A percentile compares a stretch with the other conserved stretches of the same genome.
Conservation (phyloP, 1,140 invertebrate genomes). For the Chymomyza costata region DNA sequence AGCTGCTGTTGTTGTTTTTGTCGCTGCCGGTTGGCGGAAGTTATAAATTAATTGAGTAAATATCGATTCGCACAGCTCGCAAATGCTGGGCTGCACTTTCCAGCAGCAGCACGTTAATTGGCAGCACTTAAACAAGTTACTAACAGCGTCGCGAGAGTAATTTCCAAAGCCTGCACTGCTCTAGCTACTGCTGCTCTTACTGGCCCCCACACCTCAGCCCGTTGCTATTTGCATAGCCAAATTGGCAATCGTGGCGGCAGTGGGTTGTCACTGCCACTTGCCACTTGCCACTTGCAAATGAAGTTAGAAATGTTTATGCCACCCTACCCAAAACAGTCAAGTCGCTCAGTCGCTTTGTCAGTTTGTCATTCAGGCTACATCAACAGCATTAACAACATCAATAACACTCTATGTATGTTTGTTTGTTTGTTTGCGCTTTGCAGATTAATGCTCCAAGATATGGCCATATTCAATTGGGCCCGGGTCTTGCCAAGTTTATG, state of each 20-base stretch:
- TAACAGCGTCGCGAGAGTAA: conserved; percentile 16
- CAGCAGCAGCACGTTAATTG: conserved; percentile 43
- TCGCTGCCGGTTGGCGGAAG: conserved; percentile 51
- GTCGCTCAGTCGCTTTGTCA: no score
- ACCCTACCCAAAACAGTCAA: no score
- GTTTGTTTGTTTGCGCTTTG: no score
- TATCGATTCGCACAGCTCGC: conserved; percentile 54
- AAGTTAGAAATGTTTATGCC: conserved; percentile 34
- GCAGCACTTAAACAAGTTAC: conserved; percentile 49
- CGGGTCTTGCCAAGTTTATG: conserved; percentile 47
- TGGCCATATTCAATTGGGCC: conserved; percentile 52
- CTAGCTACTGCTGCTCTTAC: conserved; percentile 19
- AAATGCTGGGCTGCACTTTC: conserved; percentile 20
- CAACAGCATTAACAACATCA: no score
- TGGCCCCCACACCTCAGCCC: conserved; percentile 1
- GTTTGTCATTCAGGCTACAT: no score
- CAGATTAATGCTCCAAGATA: conserved; percentile 67
- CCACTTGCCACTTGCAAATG: conserved; percentile 9
- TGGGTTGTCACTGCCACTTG: conserved; percentile 1
- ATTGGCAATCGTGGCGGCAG: conserved; percentile 32
- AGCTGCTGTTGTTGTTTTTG: conserved; percentile 4
- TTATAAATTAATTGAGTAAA: conserved; percentile 73
- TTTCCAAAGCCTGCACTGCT: no score
- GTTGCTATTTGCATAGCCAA: conserved; percentile 61
- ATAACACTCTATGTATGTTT: no score